Conservation (phyloP, 2,888 invertebrate species). For the Philaethria dido region DNA sequence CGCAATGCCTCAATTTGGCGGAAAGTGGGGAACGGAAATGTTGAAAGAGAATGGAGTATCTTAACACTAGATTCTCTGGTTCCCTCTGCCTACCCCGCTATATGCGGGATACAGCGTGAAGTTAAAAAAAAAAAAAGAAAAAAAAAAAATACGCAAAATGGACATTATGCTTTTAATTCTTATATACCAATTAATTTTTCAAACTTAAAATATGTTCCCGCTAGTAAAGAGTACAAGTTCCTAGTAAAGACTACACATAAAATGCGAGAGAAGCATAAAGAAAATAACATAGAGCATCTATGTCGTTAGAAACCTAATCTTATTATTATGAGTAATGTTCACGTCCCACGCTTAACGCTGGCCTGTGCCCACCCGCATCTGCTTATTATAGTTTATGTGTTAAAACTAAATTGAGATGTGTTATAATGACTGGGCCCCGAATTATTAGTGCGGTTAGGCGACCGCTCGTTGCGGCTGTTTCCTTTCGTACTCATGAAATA, state of each 20-base stretch:
- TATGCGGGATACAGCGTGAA: too few relatives aligned
- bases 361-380: conserved; percentile 73
- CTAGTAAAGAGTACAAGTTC: too few relatives aligned
- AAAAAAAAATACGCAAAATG: too few relatives aligned
- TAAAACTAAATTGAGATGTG: conserved; percentile 80
- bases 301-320: conserved; percentile 22
- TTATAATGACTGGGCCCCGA: conserved; percentile 76
- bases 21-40: too few relatives aligned
- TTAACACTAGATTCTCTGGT: too few relatives aligned
- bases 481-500: background rate
- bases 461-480: conserved; percentile 32
- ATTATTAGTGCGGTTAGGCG: conserved; percentile 58
- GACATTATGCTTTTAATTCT: too few relatives aligned
- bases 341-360: conserved; percentile 36
- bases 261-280: background rate
- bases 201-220: too few relatives aligned
- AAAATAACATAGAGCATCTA: background rate
- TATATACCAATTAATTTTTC: too few relatives aligned
- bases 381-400: conserved; percentile 75
- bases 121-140: too few relatives aligned
- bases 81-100: too few relatives aligned
- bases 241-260: background rate
- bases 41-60: too few relatives aligned
- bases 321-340: conserved; percentile 32
- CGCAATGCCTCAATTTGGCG: too few relatives aligned